Evolutionary conservation across 1,140 invertebrate genomes (phyloP), one percentile per base, ranked within the genome.

Genomic region (Vanessa atalanta): DNA sequence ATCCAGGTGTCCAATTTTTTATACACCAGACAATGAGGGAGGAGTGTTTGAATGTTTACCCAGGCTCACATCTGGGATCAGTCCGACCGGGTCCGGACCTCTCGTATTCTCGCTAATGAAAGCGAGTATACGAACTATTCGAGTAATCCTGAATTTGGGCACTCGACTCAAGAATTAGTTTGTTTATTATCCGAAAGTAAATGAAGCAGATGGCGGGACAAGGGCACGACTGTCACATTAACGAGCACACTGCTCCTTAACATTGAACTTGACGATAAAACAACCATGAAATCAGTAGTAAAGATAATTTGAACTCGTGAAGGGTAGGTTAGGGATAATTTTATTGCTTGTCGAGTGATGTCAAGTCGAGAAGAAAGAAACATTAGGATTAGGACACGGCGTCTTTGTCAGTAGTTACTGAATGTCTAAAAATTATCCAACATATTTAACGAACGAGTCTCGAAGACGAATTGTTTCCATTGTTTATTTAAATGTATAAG

Each of bases 1-100:
- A 89, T 91, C 88, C 89, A 92, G 90, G 90, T 92, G 89, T 91
- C 84, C 87, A 65, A 85, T 86, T 92, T 92, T 92, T 92, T 92
- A 88, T 86, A 69, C 78, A 73, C 60, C 82, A 83, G 80, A 89
- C 87, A 88, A 90, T 87, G 79, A 81, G 80, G 79, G 77, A 79
- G 85, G 79, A 78, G 81, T 89, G 85, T 92, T 90, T 90, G 76
- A 71, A 77, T 91, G 83, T 91, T 90, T 91, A 79, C 87, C 81
- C 88, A 83, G 81, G 83, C 81, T 87, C 87, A 89, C 90, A 92
- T 91, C 89, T 92, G 89, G 89, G 83, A 64, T 47, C 55, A 47
- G 57, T 53, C 47, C 82, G 82, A 79, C 83, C 66, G 82, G 84
- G 78, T 78, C 83, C 85, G 86, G 85, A 91, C 88, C 84, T 91